These are phyloP conservation scores for Athetis lepigone DNA, from an alignment of 2,888 invertebrate genomes.

Conservation along the genomic window DNA sequence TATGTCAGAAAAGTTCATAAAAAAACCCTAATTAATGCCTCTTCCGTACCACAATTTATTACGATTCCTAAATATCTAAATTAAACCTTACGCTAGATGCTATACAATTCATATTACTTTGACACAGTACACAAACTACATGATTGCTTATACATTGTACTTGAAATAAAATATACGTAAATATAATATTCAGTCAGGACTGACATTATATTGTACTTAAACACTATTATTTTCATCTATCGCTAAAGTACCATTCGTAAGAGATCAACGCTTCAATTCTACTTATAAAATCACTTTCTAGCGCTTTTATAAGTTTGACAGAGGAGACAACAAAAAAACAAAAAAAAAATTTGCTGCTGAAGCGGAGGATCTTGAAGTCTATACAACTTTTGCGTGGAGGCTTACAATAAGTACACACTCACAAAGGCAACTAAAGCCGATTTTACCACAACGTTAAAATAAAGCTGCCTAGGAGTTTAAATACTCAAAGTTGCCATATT, in stretches of 20 bases:
- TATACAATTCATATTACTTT: slow-evolving; percentile 28
- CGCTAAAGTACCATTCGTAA: slow-evolving; percentile 74
- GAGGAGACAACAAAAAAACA: slow-evolving; percentile 29
- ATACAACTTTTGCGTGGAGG: no score
- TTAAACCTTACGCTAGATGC: slow-evolving; percentile 15
- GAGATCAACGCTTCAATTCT: slow-evolving; percentile 75
- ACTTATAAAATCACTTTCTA: slow-evolving; percentile 42
- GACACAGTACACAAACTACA: slow-evolving; percentile 24
- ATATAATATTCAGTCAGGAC: slow-evolving; percentile 55
- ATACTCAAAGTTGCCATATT: no score
- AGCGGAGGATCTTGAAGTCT: no score
- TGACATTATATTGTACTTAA: slow-evolving; percentile 58
- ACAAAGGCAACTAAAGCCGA: no score
- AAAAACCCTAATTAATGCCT: slow-evolving; percentile 18
- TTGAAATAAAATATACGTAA: slow-evolving; percentile 49
- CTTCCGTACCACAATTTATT: slow-evolving; percentile 1
- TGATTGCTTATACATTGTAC: slow-evolving; percentile 52
- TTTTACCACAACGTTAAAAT: no score
- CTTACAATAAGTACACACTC: no score
- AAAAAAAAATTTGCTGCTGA: no score
- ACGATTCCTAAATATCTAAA: slow-evolving; percentile 1
- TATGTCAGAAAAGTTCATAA: background rate
- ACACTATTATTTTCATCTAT: slow-evolving; percentile 52
- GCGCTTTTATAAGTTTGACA: slow-evolving; percentile 47
- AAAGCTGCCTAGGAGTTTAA: no score